A percentile compares a stretch with the other conserved stretches of the same genome.
phyloP scores from a whole-genome alignment of 2,113 vertebrate genomes.

The Desmodus rotundus region DNA sequence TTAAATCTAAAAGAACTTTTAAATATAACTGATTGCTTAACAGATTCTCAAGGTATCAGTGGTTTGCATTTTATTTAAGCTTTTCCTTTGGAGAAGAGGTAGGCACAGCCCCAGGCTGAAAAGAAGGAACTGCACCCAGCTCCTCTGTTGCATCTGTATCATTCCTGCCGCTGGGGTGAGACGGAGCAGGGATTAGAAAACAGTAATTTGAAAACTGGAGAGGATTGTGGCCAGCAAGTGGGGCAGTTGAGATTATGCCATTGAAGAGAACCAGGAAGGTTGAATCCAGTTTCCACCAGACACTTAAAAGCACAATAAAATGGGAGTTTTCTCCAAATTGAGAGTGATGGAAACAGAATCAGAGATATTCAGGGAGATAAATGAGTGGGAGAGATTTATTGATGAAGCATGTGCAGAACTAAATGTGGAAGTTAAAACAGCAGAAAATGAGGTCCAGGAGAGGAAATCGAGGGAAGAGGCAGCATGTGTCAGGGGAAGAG shows the following conservation, averaged over 20 bases:
- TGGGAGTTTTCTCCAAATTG: conserved; percentile 55
- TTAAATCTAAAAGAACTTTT: background rate
- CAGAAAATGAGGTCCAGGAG: conserved; percentile 82
- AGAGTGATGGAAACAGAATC: conserved; percentile 73
- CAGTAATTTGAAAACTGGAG: background rate
- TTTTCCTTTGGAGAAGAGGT: background rate
- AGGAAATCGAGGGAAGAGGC: conserved; percentile 78
- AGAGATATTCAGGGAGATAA: conserved; percentile 76
- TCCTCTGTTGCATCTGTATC: background rate
- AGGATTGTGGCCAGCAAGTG: background rate
- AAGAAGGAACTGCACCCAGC: background rate
- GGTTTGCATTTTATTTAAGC: background rate
- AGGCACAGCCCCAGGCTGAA: background rate
- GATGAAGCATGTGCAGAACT: conserved; percentile 80
- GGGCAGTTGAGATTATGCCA: too few species aligned
- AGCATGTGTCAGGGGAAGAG: conserved; percentile 66
- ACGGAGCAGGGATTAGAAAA: background rate
- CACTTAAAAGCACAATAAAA: background rate
- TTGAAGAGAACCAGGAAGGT: background rate
- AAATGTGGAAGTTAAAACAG: conserved; percentile 80
- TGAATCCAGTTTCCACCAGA: background rate
- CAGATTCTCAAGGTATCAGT: background rate
- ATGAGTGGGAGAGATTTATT: conserved; percentile 80
- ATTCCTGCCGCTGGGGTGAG: background rate
- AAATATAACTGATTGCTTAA: background rate